These are phyloP conservation scores for Pterobdella sp. DNA, from an alignment of 2,888 invertebrate species.

Conservation along the genomic window DNA sequence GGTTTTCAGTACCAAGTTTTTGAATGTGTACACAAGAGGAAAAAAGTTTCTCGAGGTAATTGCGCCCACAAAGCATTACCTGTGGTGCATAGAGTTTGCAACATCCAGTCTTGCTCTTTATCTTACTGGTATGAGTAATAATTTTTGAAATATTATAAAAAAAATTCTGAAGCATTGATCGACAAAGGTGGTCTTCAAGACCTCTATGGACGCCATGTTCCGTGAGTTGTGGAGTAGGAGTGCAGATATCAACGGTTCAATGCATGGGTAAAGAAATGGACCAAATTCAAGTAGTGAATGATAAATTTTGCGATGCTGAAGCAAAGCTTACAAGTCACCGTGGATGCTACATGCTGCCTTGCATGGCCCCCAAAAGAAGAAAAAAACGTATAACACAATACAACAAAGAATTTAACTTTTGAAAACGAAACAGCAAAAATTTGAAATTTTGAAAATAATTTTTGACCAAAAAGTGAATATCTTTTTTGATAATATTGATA, in stretches of 20 bases:
- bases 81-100: slow-evolving; percentile 19
- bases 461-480: neutral
- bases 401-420: neutral
- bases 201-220: neutral
- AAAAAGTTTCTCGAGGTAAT: neutral
- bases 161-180: neutral
- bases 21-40: slow-evolving; percentile 18
- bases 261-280: neutral
- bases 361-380: slow-evolving; percentile 8
- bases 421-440: neutral
- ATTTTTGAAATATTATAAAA: neutral
- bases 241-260: neutral
- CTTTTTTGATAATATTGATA: no score
- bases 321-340: neutral
- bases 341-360: neutral
- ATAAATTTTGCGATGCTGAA: neutral
- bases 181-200: neutral
- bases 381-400: neutral
- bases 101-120: slow-evolving; percentile 11
- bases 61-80: neutral
- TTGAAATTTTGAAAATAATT: neutral
- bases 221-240: neutral
- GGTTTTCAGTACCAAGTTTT: slow-evolving; percentile 17
- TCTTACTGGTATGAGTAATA: slow-evolving; percentile 2
- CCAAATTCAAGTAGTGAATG: neutral